Evolutionary conservation across 2,113 vertebrate genomes (phyloP).

Genomic region (Platysteira castanea): DNA sequence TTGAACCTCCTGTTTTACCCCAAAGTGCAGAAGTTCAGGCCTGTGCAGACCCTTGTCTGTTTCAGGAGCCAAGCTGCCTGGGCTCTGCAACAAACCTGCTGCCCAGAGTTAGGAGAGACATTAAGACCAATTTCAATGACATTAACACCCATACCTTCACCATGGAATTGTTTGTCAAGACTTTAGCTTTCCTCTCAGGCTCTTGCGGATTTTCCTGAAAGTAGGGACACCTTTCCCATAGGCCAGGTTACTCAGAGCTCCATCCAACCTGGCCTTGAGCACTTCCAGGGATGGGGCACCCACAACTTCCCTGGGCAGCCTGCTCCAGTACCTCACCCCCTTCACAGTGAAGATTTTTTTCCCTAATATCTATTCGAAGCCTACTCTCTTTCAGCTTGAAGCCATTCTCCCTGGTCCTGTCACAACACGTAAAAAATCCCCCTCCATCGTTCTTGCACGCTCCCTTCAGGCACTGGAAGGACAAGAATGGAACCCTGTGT

Average conservation of each 20-base stretch:
- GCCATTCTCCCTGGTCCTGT: too few species aligned
- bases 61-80: neutral
- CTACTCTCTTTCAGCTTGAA: neutral
- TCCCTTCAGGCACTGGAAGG: neutral
- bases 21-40: neutral
- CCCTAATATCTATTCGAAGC: too few species aligned
- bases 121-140: neutral
- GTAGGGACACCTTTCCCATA: neutral
- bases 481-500: fast-evolving
- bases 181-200: neutral
- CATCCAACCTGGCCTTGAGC: neutral
- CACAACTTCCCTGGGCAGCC: neutral
- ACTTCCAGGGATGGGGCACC: neutral
- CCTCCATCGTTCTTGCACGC: neutral
- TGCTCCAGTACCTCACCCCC: neutral
- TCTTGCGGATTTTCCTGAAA: neutral
- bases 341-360: neutral
- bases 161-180: too few species aligned
- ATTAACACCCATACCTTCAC: neutral
- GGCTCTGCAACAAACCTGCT: neutral
- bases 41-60: too few species aligned
- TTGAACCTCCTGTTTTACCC: neutral
- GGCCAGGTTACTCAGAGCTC: neutral
- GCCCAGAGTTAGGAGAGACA: neutral
- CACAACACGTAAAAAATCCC: too few species aligned